Evolutionary conservation across 2,113 vertebrate genomes (phyloP).

Genomic region (Syngnathoides biaculeatus): DNA sequence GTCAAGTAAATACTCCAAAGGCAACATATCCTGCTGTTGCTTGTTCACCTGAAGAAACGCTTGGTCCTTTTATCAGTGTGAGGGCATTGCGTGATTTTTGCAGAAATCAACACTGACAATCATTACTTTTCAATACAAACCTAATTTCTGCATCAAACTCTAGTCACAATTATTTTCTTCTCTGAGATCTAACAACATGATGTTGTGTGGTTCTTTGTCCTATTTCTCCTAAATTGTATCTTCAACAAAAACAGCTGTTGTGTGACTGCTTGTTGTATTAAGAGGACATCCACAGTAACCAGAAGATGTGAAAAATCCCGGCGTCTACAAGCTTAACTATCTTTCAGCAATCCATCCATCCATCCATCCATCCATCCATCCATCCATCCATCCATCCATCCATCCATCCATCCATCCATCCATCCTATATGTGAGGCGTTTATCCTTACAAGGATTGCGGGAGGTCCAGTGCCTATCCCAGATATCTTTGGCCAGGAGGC

Average conservation of each 20-base stretch:
- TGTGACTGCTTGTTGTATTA: not conserved
- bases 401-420: no score
- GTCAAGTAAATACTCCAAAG: constrained; percentile 1
- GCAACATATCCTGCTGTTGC: constrained; percentile 1
- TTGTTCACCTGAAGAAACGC: constrained; percentile 1
- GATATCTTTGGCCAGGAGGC: no score
- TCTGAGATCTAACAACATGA: constrained; percentile 1
- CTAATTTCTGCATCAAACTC: not conserved
- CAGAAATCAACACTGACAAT: constrained; percentile 11
- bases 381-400: no score
- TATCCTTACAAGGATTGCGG: no score
- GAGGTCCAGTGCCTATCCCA: no score
- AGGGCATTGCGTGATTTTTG: not conserved
- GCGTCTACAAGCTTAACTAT: not conserved
- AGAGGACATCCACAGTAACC: not conserved
- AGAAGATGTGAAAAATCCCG: not conserved
- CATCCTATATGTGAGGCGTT: no score
- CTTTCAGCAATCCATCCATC: no score
- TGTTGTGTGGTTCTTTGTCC: not conserved
- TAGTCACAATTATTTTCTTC: constrained; percentile 2
- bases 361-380: no score
- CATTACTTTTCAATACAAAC: not conserved
- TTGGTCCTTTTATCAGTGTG: not conserved
- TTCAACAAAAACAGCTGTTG: not conserved
- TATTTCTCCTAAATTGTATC: not conserved